A percentile compares a stretch with the other conserved stretches of the same genome.
phyloP scores from a whole-genome alignment of 2,113 vertebrate species.

The Tinamus guttatus region DNA sequence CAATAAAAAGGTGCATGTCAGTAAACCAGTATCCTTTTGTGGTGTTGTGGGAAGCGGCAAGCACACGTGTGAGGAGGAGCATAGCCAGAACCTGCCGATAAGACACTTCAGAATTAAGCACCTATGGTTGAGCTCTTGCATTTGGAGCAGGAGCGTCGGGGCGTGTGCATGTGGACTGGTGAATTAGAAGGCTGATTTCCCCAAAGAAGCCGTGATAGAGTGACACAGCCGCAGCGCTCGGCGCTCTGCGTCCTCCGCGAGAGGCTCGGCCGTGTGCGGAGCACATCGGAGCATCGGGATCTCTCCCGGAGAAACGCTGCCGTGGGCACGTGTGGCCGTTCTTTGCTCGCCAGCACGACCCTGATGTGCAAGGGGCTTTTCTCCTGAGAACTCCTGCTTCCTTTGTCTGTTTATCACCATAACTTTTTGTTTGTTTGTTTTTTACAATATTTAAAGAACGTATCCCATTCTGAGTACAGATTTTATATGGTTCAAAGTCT shows the following conservation, averaged over 20 bases:
- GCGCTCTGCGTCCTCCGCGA: background rate
- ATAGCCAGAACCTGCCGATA: background rate
- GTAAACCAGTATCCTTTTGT: background rate
- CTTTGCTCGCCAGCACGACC: no score
- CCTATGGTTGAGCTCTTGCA: background rate
- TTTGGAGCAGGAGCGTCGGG: background rate
- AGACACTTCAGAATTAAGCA: background rate
- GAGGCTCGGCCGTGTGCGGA: background rate
- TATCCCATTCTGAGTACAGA: background rate
- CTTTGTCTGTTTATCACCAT: background rate
- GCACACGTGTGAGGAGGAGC: background rate
- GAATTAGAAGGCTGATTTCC: slow-evolving; percentile 12
- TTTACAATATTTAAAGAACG: background rate
- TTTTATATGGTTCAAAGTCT: background rate
- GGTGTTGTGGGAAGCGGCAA: background rate
- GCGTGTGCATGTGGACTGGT: background rate
- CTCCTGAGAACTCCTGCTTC: background rate
- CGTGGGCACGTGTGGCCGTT: no score
- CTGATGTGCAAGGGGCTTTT: background rate
- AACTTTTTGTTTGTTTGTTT: background rate
- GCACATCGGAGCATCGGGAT: background rate
- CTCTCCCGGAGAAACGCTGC: background rate
- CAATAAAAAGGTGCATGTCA: background rate
- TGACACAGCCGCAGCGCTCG: background rate
- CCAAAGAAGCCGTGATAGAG: background rate